Evolutionary conservation across 2,797 vertebrate species (phyloP).

Genomic region (Telmatherina bonti): DNA sequence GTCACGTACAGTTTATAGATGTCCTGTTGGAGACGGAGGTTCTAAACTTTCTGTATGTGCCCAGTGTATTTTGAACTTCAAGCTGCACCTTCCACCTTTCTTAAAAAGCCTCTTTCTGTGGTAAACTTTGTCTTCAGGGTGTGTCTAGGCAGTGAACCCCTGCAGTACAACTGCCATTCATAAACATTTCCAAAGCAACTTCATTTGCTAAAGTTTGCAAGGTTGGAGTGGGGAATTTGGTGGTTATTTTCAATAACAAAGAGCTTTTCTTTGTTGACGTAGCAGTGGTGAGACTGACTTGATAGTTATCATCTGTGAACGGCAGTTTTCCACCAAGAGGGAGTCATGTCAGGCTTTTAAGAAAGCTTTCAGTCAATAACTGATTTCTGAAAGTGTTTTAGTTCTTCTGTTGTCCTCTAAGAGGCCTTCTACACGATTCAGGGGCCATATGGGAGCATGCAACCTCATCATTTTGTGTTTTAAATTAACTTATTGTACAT

Average conservation of each 20-base stretch:
- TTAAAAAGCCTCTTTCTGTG: neutral
- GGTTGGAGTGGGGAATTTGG: constrained; percentile 7
- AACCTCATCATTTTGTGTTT: neutral
- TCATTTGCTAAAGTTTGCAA: neutral
- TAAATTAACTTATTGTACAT: neutral
- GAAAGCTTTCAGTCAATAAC: no score
- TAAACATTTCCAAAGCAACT: neutral
- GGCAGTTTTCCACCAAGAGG: neutral
- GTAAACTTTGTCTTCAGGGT: neutral
- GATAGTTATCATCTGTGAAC: constrained; percentile 14
- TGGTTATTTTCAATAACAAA: constrained; percentile 2
- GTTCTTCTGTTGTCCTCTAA: no score
- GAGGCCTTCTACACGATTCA: no score
- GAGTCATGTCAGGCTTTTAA: no score
- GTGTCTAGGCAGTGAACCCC: neutral
- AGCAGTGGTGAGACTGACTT: neutral
- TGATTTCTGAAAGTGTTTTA: neutral
- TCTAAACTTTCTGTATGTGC: neutral
- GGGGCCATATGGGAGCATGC: neutral
- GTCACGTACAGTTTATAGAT: neutral
- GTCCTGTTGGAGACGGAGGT: neutral
- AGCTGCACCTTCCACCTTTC: neutral
- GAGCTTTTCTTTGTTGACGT: constrained; percentile 3
- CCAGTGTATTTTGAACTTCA: neutral
- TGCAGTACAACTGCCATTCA: neutral